Evolutionary conservation across 1,140 invertebrate genomes (phyloP).

Genomic region (Lordiphosa clarofinis): DNA sequence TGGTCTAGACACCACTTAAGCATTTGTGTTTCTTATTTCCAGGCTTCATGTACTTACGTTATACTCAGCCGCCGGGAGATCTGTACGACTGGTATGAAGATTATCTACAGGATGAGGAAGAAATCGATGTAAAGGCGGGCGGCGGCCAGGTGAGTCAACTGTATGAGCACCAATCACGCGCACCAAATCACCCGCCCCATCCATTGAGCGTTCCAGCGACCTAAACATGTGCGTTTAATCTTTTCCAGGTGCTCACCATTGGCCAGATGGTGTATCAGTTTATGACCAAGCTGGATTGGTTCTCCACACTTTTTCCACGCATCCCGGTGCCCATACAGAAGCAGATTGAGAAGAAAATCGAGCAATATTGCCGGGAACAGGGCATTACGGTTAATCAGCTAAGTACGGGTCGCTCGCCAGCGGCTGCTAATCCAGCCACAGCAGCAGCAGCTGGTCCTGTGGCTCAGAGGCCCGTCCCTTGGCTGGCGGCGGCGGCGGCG

Average conservation of each 20-base stretch:
- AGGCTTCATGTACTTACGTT: constrained; percentile 89
- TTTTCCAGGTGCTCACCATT: constrained; percentile 88
- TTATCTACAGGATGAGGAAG: constrained; percentile 97
- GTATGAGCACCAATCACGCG: constrained; percentile 71
- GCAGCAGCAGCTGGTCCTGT: constrained; percentile 8
- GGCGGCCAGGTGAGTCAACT: constrained; percentile 88
- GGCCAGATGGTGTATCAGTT: constrained; percentile 96
- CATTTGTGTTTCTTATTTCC: background rate
- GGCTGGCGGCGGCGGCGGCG: constrained; percentile 24
- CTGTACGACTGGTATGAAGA: constrained; percentile 98
- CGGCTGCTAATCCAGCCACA: constrained; percentile 1
- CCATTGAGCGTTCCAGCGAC: too few relatives aligned
- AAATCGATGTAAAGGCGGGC: constrained; percentile 98
- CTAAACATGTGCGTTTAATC: too few relatives aligned
- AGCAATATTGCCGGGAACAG: constrained; percentile 80
- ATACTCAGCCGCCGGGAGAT: constrained; percentile 96
- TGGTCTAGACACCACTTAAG: background rate
- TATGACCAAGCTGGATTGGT: constrained; percentile 98
- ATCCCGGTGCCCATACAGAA: constrained; percentile 99
- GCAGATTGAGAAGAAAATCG: constrained; percentile 88
- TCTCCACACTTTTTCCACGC: constrained; percentile 97
- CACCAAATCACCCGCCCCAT: background rate
- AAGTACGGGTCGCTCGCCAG: constrained; percentile 37
- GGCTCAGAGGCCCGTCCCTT: constrained; percentile 26
- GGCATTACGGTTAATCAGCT: constrained; percentile 61